Percentiles rank a stretch among this genome's conserved stretches.
phyloP scores from a whole-genome alignment of 2,797 vertebrate genomes.

The Poecilia picta region DNA sequence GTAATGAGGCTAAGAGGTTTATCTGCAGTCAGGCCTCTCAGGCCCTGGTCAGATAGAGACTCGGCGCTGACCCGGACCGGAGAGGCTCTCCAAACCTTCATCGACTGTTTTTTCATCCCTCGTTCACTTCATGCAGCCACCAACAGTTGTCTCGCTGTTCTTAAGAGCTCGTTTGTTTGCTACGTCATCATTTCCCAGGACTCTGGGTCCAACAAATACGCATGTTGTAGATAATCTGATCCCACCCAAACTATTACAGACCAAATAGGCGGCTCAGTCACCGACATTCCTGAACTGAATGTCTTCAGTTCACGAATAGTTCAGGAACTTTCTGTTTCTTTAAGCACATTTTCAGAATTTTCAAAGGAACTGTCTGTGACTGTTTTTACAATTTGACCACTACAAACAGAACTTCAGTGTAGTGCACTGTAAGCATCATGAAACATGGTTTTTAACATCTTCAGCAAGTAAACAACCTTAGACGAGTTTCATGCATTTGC shows the following conservation, averaged over 20 bases:
- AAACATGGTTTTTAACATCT: background rate
- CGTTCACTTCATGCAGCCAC: background rate
- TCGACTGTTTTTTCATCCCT: conserved; percentile 33
- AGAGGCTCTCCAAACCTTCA: conserved; percentile 40
- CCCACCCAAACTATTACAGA: conserved; percentile 12
- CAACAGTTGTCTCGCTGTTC: background rate
- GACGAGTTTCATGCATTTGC: background rate
- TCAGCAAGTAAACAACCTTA: background rate
- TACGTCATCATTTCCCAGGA: background rate
- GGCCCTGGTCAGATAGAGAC: conserved; percentile 45
- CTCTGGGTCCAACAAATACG: conserved; percentile 16
- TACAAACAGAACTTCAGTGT: background rate
- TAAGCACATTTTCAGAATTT: background rate
- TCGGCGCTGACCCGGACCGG: conserved; percentile 26
- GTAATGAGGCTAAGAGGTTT: conserved; percentile 72
- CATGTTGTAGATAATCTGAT: conserved; percentile 5
- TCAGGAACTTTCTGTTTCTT: too few species aligned
- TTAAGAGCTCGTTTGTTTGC: background rate
- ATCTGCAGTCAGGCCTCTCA: conserved; percentile 63
- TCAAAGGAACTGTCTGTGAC: background rate
- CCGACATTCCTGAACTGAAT: too few species aligned
- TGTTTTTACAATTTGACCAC: background rate
- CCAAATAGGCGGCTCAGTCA: conserved; percentile 30
- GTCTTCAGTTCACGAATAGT: too few species aligned
- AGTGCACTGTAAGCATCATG: background rate